Evolutionary conservation across 2,888 invertebrate species (phyloP), one percentile per base, ranked within the genome.

Genomic region (Meiosimyza platycephala): DNA sequence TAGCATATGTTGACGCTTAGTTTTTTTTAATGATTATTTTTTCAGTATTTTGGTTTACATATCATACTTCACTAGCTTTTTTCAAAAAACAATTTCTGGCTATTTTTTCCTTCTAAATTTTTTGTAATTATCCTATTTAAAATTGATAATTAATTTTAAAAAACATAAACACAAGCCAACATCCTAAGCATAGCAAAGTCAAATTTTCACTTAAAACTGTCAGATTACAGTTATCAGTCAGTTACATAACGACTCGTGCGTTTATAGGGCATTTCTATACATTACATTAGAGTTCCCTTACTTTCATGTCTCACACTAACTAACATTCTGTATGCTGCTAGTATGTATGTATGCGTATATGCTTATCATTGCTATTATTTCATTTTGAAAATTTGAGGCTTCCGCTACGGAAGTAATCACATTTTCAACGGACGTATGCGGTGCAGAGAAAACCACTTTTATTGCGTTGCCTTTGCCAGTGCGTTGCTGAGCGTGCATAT

Each of bases 351-450:
- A 9, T 40, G 40, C 9, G 40, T 40, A 6, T 7, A 6, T 40
- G 40, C 40, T 9, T 9, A 40, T 40, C 40, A 40, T 40, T 40
- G 63, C 52, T 54, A 52, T 63, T 70, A 70, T 70, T 70, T 70
- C 70, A 70, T 63, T 70, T 63, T 40, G 70, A 63, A 70, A 70
- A 75, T 76, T 76, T 74, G 76, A 73, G 77, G 76, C 75, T 77
- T 75, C 74, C 72, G 73, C 72, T 74, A 66, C 76, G 77, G 77
- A 77, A 76, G 70, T 72, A 76, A 76, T 76, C 74, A 73, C 73
- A 72, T 75, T 77, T 74, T 71, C 68, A 77, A 73, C 74, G 76
- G 77, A 76, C 70, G 63, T 52, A 63, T 52, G 70, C 22, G 63
- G 54, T 68, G 48, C 28, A 6, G 28, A n/a, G 11, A 15, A 47